phyloP scores from a whole-genome alignment of 2,113 vertebrate genomes.

The Nerophis lumbriciformis region DNA sequence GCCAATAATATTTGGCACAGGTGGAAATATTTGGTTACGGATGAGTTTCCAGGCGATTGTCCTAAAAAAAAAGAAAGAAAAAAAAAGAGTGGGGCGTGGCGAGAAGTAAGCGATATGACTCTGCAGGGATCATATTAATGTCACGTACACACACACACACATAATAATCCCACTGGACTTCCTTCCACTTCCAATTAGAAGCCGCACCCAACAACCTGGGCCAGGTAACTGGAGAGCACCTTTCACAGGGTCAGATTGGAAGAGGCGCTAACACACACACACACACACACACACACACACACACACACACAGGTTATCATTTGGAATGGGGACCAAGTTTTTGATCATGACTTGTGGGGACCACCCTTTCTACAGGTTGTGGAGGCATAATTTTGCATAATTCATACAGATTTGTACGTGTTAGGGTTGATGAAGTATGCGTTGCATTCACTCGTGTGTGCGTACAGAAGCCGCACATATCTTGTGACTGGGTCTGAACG shows the following conservation, averaged over 20 bases:
- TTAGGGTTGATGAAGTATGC: too few species aligned
- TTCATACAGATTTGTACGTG: too few species aligned
- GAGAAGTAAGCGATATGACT: constrained; percentile 70
- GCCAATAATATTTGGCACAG: constrained; percentile 47
- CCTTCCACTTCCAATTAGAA: constrained; percentile 68
- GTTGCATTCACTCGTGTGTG: too few species aligned
- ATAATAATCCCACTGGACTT: constrained; percentile 70
- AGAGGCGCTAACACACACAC: constrained; percentile 49
- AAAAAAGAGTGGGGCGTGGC: constrained; percentile 26
- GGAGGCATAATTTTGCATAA: too few species aligned
- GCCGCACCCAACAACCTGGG: constrained; percentile 63
- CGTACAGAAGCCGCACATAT: too few species aligned
- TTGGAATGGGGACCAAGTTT: too few species aligned
- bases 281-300: neutral
- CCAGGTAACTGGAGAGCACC: constrained; percentile 69
- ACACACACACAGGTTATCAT: constrained; percentile 8
- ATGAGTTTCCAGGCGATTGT: constrained; percentile 73
- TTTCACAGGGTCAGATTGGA: constrained; percentile 69
- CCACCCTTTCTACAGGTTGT: too few species aligned
- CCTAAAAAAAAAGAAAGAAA: constrained; percentile 40
- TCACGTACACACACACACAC: constrained; percentile 35
- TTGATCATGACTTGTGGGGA: too few species aligned
- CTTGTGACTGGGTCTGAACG: too few species aligned
- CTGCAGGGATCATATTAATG: constrained; percentile 71
- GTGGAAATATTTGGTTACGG: constrained; percentile 69